Evolutionary conservation across 2,797 vertebrate genomes (phyloP), one percentile per base, ranked within the genome.

Genomic region (Orientallactaga sibirica): DNA sequence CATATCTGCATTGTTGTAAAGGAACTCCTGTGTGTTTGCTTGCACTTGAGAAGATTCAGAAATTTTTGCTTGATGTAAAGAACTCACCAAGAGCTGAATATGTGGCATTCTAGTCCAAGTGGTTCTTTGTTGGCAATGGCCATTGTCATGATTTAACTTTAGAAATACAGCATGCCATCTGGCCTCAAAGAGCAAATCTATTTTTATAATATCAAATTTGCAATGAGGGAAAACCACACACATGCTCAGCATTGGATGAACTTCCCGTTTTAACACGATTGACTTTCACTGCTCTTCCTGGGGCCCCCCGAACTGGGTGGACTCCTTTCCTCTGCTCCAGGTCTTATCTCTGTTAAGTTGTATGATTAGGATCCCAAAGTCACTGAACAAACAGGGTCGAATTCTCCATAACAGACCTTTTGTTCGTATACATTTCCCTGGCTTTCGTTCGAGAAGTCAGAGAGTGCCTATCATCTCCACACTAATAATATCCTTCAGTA

Each of bases 401-500:
- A 96, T 97, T 98, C 97, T 95, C 97, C 93, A 96, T 97, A 97
- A 97, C 97, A 98, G 97, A 80, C 98, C 97, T 98, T 97, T 97
- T 97, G 98, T 98, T 97, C 98, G 95, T 98, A 97, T 98, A 96
- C 98, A 97, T 98, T 98, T 98, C 98, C 97, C 98, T 97, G 98
- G 97, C 98, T 98, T 83, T 96, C 92, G 66, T 80, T 95, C 10
- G 71, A 93, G 94, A 92, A 96, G 97, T 97, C 79, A 61, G 96
- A 98, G 98, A n/a, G n/a, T 90, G 97, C 97, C 98, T 98, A 98
- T 98, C 98, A 97, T 97, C 98, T 98, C 98, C 97, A 90, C 98
- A 96, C 98, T 98, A 98, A 98, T 97, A 98, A 98, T 98, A 98
- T 98, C 98, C 98, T 97, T 98, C 97, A 95, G 97, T 98, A 98